Conservation (phyloP, 2,888 invertebrate genomes). For the Junonia oenone region DNA sequence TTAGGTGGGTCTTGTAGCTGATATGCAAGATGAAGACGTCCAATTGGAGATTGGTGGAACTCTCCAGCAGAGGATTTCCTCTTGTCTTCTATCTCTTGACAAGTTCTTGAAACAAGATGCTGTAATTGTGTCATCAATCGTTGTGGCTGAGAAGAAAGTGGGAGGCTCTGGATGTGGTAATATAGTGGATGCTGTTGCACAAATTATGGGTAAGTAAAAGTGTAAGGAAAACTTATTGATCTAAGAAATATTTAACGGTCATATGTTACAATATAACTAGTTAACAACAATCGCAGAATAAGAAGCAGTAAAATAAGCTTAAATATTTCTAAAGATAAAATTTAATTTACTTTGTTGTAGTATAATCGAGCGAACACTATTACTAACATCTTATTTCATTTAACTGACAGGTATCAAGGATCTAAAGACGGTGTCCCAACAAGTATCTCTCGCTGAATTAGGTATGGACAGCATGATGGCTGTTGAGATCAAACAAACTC, state of each 20-base stretch:
- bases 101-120: constrained; percentile 84
- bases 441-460: too few species aligned
- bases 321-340: too few species aligned
- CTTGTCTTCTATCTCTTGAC: constrained; percentile 88
- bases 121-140: constrained; percentile 89
- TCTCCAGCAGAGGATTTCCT: constrained; percentile 90
- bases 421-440: too few species aligned
- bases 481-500: too few species aligned
- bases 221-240: too few species aligned
- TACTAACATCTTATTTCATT: background rate
- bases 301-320: too few species aligned
- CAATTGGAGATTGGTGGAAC: constrained; percentile 88
- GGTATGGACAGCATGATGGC: too few species aligned
- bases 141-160: constrained; percentile 90
- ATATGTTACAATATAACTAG: background rate
- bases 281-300: too few species aligned
- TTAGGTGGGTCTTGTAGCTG: constrained; percentile 87
- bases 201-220: constrained; percentile 83
- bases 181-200: constrained; percentile 86
- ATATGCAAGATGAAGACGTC: constrained; percentile 84
- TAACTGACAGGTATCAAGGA: constrained; percentile 78
- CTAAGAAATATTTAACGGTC: too few species aligned
- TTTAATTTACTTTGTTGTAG: too few species aligned
- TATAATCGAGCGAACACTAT: background rate
- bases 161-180: constrained; percentile 82